Evolutionary conservation across 2,113 vertebrate genomes (phyloP).

Genomic region (Bufo bufo): DNA sequence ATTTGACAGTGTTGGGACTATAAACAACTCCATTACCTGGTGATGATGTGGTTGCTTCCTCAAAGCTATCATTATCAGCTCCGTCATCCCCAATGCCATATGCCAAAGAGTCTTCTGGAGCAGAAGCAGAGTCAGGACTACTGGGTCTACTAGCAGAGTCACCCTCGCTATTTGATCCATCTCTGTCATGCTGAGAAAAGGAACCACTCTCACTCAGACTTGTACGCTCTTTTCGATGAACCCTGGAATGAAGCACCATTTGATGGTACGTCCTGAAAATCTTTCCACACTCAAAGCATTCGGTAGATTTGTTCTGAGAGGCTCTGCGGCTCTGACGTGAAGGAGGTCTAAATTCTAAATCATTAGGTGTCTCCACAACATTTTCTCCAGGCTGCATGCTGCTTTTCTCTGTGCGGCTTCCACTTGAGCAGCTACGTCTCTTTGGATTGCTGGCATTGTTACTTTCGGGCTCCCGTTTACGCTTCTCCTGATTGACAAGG

Average conservation of each 20-base stretch:
- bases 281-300: constrained; percentile 95
- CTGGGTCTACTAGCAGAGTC: constrained; percentile 85
- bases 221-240: constrained; percentile 82
- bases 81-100: constrained; percentile 77
- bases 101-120: constrained; percentile 76
- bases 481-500: constrained; percentile 83
- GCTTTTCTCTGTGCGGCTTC: constrained; percentile 67
- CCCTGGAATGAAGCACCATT: constrained; percentile 90
- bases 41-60: constrained; percentile 64
- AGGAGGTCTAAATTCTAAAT: constrained; percentile 81
- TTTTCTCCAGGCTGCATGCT: constrained; percentile 67
- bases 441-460: constrained; percentile 69
- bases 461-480: constrained; percentile 77
- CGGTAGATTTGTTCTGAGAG: constrained; percentile 80
- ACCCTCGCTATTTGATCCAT: constrained; percentile 82
- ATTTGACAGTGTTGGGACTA: not conserved
- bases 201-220: constrained; percentile 69
- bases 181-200: constrained; percentile 66
- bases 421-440: constrained; percentile 68
- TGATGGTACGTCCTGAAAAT: constrained; percentile 95
- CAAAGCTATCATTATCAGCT: constrained; percentile 77
- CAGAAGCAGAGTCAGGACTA: constrained; percentile 78
- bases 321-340: constrained; percentile 79
- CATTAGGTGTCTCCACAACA: constrained; percentile 70
- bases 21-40: constrained; percentile 68